Evolutionary conservation across 2,113 vertebrate genomes (phyloP), one percentile per base, ranked within the genome.

Genomic region (Callocephalon fimbriatum): DNA sequence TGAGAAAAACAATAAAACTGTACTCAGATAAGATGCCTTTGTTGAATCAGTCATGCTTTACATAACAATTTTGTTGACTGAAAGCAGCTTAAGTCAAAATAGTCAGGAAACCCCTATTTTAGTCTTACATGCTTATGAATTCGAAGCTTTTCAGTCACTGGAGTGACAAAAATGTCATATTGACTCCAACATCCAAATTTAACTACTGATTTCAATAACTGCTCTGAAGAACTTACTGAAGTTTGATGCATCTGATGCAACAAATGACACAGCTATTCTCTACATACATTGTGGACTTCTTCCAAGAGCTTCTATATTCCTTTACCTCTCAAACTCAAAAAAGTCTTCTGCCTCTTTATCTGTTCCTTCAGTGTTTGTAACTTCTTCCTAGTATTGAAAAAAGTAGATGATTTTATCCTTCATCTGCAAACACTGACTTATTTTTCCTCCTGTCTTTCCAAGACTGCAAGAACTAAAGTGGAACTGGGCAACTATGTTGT

Each of bases 201-300:
- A 25, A 31, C 15, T 25, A 3, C 4, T 21, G 15, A 72, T 67
- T 92, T 90, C 70, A 47, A 1, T 6, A 15, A 23, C 10, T 11
- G 4, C 23, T 56, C 42, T 31, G 7, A 84, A 85, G 25, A 29
- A 38, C 13, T 74, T 71, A 42, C 40, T 38, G 21, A 25, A 47
- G 3, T 73, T 66, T 40, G 4, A 44, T 13, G 15, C 31, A 18
- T 40, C 27, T 53, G 6, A n/a, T 0, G 0, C 6, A 56, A n/a
- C 1, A 63, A 54, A 20, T 13, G 1, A 26, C 27, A 51, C 5
- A 7, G 4, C 6, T 75, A 38, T 20, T 70, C n/a, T 51, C 22
- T 9, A 12, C 51, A 7, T 0, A 1, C 10, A 8, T 38, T 8
- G 5, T 9, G 17, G 6, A 51, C 8, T 44, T 61, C 53, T 25